These are phyloP conservation scores for Pangasius macronema DNA, from an alignment of 2,797 vertebrate species.

Conservation along the genomic window DNA sequence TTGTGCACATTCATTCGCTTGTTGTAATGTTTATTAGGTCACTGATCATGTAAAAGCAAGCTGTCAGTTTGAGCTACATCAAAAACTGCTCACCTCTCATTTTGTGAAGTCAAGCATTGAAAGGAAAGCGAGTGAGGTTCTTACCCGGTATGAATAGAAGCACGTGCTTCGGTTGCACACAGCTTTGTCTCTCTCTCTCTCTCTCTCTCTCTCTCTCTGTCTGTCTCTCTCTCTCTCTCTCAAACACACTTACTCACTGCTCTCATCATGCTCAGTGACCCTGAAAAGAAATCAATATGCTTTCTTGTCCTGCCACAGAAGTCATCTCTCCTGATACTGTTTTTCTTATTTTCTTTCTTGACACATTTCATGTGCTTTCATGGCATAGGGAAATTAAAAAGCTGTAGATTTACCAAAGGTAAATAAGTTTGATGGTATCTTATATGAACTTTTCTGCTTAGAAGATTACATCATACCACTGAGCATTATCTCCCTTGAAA, in stretches of 20 bases:
- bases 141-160: conserved; percentile 32
- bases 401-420: conserved; percentile 27
- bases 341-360: conserved; percentile 42
- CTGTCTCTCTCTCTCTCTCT: not conserved
- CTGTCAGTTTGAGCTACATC: conserved; percentile 45
- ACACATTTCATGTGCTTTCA: conserved; percentile 49
- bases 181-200: not conserved
- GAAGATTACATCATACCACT: not conserved
- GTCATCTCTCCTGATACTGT: conserved; percentile 42
- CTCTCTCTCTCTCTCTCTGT: conserved; percentile 15
- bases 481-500: not conserved
- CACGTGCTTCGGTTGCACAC: not conserved
- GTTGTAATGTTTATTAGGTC: conserved; percentile 47
- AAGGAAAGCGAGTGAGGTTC: conserved; percentile 37
- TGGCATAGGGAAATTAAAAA: conserved; percentile 34
- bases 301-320: conserved; percentile 56
- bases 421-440: conserved; percentile 32
- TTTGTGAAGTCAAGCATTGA: conserved; percentile 47
- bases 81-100: conserved; percentile 19
- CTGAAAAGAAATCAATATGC: conserved; percentile 60
- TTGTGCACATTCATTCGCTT: conserved; percentile 18
- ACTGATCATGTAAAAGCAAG: conserved; percentile 41
- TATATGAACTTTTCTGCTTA: not conserved
- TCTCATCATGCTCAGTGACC: conserved; percentile 54
- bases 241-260: not conserved